Base-by-base conservation (phyloP, 2,888 invertebrate genomes). In the Mellilla xanthometata region DNA sequence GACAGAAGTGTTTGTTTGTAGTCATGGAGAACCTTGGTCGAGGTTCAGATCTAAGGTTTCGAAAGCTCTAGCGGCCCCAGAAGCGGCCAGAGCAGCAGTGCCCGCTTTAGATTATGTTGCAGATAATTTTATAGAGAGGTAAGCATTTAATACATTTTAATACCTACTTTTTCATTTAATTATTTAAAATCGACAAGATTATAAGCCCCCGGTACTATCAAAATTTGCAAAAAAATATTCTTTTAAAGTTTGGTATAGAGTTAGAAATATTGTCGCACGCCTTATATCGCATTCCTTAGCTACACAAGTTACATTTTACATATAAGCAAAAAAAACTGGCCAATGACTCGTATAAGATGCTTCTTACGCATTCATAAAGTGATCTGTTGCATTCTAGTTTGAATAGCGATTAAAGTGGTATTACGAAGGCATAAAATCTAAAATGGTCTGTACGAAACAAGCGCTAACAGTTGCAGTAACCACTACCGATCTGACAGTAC, bases 1-100 rank as follows among this genome's bases (percentile, higher is more conserved):
- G 9, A 39, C 38, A 15, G 11, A 26, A 12, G 36, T 41, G 13
- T 50, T 47, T 54, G 44, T 48, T 63, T 56, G 30, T 80, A 97
- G 97, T 53, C 96, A 97, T 75, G 97, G 97, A 0, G 93, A 94
- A 66, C 93, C 94, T 64, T 97, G 97, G 97, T 95, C 97, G 68
- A 91, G 91, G 56, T 94, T 97, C 72, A 91, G 97, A 54, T 93
- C 94, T 45, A 94, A 95, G 79, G 96, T 96, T 12, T 96, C 97
- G 63, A 95, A 95, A 75, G 93, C 94, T 57, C 91, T 97, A 77
- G 91, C 96, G 73, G 93, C 95, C 49, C 96, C 97, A 0, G 92
- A 93, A 58, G 94, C 94, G 6, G 94, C 96, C 9, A 93, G 92
- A 69, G 93, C 94, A 39, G 95, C 94, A 66, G 92, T 96, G 29